Evolutionary conservation across 2,797 vertebrate species (phyloP), one percentile per base, ranked within the genome.

Genomic region (Notolabrus celidotus): DNA sequence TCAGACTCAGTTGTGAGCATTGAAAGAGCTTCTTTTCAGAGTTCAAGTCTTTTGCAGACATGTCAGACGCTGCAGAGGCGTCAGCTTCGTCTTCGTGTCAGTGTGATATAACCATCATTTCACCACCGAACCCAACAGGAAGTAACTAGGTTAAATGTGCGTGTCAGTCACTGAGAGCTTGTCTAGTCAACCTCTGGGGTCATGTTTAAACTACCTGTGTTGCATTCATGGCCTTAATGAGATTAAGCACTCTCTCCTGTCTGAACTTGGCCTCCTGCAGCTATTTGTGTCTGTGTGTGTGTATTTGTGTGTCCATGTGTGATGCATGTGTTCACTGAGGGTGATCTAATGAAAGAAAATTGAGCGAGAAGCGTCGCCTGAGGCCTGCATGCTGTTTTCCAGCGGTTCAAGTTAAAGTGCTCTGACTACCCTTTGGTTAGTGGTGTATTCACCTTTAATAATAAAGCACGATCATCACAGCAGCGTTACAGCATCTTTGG

Each of bases 141-240:
- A 51, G 29, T 41, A 67, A 71, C 54, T 10, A 1, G 52, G 64
- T 46, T 51, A 71, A 61, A 45, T 34, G 50, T 58, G 11, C 7
- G 19, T 10, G 52, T 60, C 45, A 53, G 68, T 69, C 72, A 54
- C 51, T 16, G 27, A 52, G 22, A 80, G n/a, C n/a, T n/a, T n/a
- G n/a, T n/a, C 31, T 4, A 36, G 29, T 57, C 49, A 45, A 41
- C 49, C 74, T 57, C 34, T n/a, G 49, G n/a, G 68, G 8, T 79
- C 61, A 74, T 62, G 64, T 65, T 70, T 79, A 65, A 77, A 50
- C 69, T 54, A 9, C 58, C 45, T 45, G 58, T 70, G 50, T 39
- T 68, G 45, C 51, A 54, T 66, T 80, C 62, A 45, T 27, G 17
- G 49, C 58, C 45, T 36, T 84, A 67, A 86, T 74, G 68, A 78